phyloP scores from a whole-genome alignment of 1,140 invertebrate species.

The Hycleus cichorii region DNA sequence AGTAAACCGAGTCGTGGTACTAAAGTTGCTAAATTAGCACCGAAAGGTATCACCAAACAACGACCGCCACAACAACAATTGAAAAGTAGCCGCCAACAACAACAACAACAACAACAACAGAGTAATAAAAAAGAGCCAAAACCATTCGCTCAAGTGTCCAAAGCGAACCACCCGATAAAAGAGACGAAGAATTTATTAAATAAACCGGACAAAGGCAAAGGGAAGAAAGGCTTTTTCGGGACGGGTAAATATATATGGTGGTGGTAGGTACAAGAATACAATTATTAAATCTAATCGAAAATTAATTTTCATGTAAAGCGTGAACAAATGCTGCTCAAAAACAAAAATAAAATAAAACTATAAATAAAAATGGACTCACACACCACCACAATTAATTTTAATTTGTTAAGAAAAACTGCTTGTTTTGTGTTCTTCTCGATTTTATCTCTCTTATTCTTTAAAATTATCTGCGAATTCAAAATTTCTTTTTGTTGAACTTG shows the following conservation, averaged over 20 bases:
- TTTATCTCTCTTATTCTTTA: too few relatives aligned
- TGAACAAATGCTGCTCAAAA: conserved; percentile 9
- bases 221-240: conserved; percentile 74
- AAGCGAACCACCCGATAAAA: conserved; percentile 33
- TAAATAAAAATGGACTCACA: too few relatives aligned
- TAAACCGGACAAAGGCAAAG: conserved; percentile 52
- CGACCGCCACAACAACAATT: conserved; percentile 23
- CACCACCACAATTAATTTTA: too few relatives aligned
- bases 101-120: conserved; percentile 18
- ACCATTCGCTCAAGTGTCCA: conserved; percentile 17
- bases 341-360: too few relatives aligned
- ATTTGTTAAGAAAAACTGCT: too few relatives aligned
- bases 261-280: conserved; percentile 34
- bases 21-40: conserved; percentile 57
- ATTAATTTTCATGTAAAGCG: conserved; percentile 36
- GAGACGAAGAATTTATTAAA: conserved; percentile 42
- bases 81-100: conserved; percentile 30
- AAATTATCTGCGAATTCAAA: too few relatives aligned
- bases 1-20: conserved; percentile 65
- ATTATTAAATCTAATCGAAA: conserved; percentile 33
- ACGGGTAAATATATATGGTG: conserved; percentile 62
- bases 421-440: too few relatives aligned
- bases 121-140: conserved; percentile 15
- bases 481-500: too few relatives aligned
- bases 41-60: conserved; percentile 36